Conservation (phyloP, 2,888 invertebrate species). For the Synergus itoensis region DNA sequence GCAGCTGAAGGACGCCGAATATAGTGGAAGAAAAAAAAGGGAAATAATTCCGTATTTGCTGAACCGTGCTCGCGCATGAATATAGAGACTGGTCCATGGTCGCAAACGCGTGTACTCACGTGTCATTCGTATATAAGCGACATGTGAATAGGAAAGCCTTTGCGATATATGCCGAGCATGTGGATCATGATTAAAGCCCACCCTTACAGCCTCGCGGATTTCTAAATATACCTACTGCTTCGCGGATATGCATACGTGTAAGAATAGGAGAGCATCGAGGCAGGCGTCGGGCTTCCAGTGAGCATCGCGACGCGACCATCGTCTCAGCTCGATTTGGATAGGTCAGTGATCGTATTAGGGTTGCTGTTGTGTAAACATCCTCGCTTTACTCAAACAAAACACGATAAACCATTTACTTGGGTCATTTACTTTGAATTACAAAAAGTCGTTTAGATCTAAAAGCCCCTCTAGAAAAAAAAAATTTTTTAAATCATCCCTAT, state of each 20-base stretch:
- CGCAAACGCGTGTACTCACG: conserved; percentile 51
- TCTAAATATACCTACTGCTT: conserved; percentile 52
- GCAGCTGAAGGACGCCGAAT: conserved; percentile 47
- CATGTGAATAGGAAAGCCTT: conserved; percentile 19
- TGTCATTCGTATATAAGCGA: conserved; percentile 40
- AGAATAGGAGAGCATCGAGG: conserved; percentile 47
- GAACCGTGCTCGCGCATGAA: conserved; percentile 54
- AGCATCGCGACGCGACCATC: conserved; percentile 52
- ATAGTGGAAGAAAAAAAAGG: conserved; percentile 42
- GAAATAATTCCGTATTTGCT: conserved; percentile 62
- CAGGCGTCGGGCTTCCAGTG: conserved; percentile 46
- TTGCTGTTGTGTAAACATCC: not conserved
- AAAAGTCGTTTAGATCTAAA: not conserved
- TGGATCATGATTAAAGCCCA: conserved; percentile 64
- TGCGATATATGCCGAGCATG: conserved; percentile 14
- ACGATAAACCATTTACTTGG: not conserved
- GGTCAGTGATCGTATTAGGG: conserved; percentile 54
- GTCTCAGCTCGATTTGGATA: conserved; percentile 51
- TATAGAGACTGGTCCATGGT: conserved; percentile 39
- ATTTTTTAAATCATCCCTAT: too few relatives aligned
- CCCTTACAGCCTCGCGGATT: conserved; percentile 50
- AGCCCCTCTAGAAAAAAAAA: too few relatives aligned
- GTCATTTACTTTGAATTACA: not conserved
- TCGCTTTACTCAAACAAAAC: not conserved
- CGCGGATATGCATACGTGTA: conserved; percentile 34